A percentile compares a stretch with the other conserved stretches of the same genome.
Conservation (phyloP, 2,888 invertebrate genomes). For the Fragum sueziense region DNA sequence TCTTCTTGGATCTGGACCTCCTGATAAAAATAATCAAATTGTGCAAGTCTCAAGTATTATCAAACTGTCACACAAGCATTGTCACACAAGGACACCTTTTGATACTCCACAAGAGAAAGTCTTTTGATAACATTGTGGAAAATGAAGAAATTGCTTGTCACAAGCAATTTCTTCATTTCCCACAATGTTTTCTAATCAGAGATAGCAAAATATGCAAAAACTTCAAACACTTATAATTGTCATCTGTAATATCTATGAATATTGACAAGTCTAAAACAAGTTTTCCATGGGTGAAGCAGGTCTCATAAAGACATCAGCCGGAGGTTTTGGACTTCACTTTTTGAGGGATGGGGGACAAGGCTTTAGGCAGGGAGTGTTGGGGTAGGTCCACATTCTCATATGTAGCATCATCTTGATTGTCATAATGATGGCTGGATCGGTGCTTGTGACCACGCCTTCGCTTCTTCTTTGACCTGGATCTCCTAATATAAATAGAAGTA, state of each 20-base stretch:
- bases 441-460: constrained; percentile 27
- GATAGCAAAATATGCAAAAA: too few species aligned
- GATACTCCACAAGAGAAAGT: too few species aligned
- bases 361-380: constrained; percentile 39
- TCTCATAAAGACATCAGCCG: constrained; percentile 29
- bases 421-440: constrained; percentile 10
- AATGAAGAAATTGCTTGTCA: neutral
- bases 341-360: constrained; percentile 50
- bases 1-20: constrained; percentile 33
- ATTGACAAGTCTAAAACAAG: too few species aligned
- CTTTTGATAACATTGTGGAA: too few species aligned
- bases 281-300: constrained; percentile 54
- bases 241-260: too few species aligned
- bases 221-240: too few species aligned
- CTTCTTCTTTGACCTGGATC: constrained; percentile 30
- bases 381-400: neutral
- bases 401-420: neutral
- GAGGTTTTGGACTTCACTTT: constrained; percentile 48
- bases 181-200: too few species aligned
- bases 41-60: too few species aligned
- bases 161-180: neutral
- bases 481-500: too few species aligned
- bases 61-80: too few species aligned
- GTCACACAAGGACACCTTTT: too few species aligned
- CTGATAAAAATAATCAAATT: too few species aligned